phyloP scores from a whole-genome alignment of 2,888 invertebrate genomes.

The Aplocera efformata region DNA sequence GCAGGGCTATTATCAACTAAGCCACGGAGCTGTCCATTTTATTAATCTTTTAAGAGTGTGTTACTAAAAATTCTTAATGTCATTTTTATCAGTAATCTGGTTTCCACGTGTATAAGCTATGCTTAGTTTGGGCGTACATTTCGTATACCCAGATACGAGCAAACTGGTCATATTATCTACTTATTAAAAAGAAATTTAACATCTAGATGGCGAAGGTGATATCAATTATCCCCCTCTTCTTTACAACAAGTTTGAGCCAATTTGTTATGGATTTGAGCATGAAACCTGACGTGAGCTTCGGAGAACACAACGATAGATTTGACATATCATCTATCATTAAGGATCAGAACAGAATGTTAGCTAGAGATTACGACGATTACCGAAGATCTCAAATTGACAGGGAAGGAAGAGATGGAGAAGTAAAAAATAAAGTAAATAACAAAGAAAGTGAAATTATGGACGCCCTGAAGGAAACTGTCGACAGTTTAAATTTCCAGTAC shows the following conservation, averaged over 20 bases:
- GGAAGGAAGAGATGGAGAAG: background rate
- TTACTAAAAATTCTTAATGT: too few relatives aligned
- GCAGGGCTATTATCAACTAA: too few relatives aligned
- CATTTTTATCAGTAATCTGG: too few relatives aligned
- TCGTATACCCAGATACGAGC: too few relatives aligned
- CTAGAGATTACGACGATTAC: background rate
- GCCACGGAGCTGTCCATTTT: too few relatives aligned
- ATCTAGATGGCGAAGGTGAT: constrained; percentile 6
- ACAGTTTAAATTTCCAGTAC: constrained; percentile 34
- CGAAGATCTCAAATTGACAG: background rate
- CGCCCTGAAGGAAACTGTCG: constrained; percentile 3
- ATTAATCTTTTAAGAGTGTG: too few relatives aligned
- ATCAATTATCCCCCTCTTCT: constrained; percentile 19
- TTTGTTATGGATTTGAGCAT: constrained; percentile 28
- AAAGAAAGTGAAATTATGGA: background rate
- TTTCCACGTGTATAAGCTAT: too few relatives aligned
- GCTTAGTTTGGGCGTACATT: too few relatives aligned
- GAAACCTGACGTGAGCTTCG: constrained; percentile 53
- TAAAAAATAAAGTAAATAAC: background rate
- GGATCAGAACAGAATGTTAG: constrained; percentile 31
- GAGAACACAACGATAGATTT: constrained; percentile 51
- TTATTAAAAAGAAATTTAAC: too few relatives aligned
- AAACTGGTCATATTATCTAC: too few relatives aligned
- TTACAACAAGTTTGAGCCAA: constrained; percentile 30
- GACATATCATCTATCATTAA: constrained; percentile 43